These are phyloP conservation scores for Arion vulgaris DNA, from an alignment of 1,140 invertebrate genomes.

Conservation along the genomic window DNA sequence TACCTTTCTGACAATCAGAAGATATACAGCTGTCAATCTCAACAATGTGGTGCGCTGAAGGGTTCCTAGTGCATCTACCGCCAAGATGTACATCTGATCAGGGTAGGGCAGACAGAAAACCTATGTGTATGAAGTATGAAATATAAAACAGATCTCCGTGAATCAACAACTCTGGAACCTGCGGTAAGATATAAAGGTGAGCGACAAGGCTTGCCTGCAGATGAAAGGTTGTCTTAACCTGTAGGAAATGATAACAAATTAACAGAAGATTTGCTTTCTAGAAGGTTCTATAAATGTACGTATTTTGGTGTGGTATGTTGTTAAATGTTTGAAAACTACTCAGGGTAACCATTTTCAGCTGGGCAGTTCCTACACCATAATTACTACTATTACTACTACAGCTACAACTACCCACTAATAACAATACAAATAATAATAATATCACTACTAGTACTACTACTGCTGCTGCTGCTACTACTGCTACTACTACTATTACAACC, in stretches of 20 bases:
- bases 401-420: too few relatives aligned
- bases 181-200: not conserved
- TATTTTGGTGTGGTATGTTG: not conserved
- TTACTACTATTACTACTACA: too few relatives aligned
- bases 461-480: too few relatives aligned
- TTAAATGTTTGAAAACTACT: not conserved
- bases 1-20: too few relatives aligned
- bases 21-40: too few relatives aligned
- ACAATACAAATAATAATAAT: too few relatives aligned
- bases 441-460: too few relatives aligned
- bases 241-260: not conserved
- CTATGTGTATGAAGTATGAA: not conserved
- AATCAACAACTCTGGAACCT: not conserved
- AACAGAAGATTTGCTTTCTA: not conserved
- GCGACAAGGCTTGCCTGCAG: not conserved
- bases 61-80: not conserved
- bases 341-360: too few relatives aligned
- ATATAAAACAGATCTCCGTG: slow-evolving; percentile 2
- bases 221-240: slow-evolving; percentile 2
- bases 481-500: too few relatives aligned
- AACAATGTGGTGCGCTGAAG: too few relatives aligned
- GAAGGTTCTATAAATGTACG: not conserved
- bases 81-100: not conserved
- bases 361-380: too few relatives aligned
- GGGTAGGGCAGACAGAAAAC: not conserved